phyloP scores from a whole-genome alignment of 2,888 invertebrate genomes.

The Pristionchus entomophagus region DNA sequence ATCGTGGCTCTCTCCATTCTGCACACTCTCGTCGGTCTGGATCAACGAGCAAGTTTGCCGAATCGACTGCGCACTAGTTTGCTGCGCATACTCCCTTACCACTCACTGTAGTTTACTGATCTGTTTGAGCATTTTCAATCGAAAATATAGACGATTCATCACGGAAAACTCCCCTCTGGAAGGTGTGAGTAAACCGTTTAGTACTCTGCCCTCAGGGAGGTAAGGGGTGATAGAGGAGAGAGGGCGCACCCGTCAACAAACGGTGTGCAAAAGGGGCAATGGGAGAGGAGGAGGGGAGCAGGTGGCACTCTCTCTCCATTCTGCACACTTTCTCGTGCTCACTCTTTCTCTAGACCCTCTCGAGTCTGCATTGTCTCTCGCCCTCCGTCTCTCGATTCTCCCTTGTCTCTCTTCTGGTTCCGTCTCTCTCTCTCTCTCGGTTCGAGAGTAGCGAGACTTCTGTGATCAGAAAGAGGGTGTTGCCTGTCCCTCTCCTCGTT shows the following conservation, averaged over 20 bases:
- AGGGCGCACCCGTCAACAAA: slow-evolving; percentile 24
- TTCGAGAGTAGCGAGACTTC: neutral
- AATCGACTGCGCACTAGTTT: no score
- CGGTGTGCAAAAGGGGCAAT: neutral
- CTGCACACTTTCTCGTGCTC: neutral
- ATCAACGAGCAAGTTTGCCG: no score
- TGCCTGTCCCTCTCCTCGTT: slow-evolving; percentile 7
- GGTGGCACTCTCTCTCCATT: slow-evolving; percentile 2
- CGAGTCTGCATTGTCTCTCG: neutral
- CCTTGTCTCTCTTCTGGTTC: neutral
- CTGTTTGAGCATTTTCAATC: no score
- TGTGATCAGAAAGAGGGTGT: neutral
- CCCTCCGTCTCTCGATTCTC: neutral
- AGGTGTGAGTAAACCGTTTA: neutral
- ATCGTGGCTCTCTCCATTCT: no score
- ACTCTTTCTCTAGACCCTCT: neutral
- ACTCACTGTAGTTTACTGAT: no score
- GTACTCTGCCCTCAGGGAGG: neutral
- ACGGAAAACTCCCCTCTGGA: neutral
- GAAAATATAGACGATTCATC: neutral
- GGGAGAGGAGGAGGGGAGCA: neutral
- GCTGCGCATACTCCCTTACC: no score
- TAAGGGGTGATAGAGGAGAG: neutral
- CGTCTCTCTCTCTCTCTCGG: neutral
- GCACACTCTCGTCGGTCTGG: no score